Conservation (phyloP, 2,797 vertebrate species). For the Poecilia gillii region DNA sequence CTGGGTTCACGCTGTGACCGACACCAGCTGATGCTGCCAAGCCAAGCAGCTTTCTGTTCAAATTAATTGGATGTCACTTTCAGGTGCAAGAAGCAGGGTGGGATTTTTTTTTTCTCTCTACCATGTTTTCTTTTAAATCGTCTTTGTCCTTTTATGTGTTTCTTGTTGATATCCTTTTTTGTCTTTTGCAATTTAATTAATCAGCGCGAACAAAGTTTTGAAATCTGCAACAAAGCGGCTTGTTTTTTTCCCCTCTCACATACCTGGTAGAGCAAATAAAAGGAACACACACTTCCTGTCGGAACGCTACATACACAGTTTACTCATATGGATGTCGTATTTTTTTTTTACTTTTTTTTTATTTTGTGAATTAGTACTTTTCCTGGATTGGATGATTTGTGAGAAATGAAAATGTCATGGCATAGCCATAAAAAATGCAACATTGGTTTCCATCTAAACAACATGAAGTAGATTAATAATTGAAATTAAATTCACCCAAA, state of each 20-base stretch:
- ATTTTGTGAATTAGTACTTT: background rate
- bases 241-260: no score
- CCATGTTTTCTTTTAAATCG: background rate
- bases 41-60: constrained; percentile 52
- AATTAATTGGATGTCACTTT: constrained; percentile 77
- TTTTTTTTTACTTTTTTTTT: background rate
- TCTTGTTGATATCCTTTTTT: background rate
- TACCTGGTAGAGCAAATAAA: background rate
- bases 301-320: background rate
- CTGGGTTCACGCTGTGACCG: constrained; percentile 59
- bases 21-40: constrained; percentile 68
- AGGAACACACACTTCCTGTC: background rate
- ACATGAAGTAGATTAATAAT: background rate
- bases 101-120: background rate
- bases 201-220: background rate
- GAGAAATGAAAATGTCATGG: background rate
- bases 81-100: constrained; percentile 44
- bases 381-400: background rate
- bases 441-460: background rate
- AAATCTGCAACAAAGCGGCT: background rate
- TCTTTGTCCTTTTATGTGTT: background rate
- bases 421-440: background rate
- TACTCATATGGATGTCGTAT: background rate
- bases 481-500: background rate
- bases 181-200: background rate